Evolutionary conservation across 2,113 vertebrate genomes (phyloP), one percentile per base, ranked within the genome.

Genomic region (Psettodes erumei): DNA sequence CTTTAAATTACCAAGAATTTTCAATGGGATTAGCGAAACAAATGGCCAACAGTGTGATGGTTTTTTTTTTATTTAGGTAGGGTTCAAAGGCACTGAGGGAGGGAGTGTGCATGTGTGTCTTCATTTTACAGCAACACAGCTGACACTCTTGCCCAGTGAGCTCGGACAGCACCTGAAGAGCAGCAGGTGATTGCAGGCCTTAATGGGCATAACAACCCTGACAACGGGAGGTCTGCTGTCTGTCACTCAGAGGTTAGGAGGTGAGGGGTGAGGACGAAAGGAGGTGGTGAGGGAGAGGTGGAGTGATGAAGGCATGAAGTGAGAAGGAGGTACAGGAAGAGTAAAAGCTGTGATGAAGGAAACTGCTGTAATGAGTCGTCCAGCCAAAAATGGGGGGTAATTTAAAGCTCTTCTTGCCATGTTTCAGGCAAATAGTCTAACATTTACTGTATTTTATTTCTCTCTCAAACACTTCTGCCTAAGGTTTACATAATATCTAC

Each of bases 131-230:
- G 75, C 3, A 38, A 71, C 50, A 68, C 0, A 3, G 28, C 37
- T 3, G 25, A 68, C 65, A 47, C 79, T 75, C 78, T 73, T 30
- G 78, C 75, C 74, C 16, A 32, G 63, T 54, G 66, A 82, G 75
- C 47, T 80, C 83, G 65, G 82, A 75, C 59, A 79, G 77, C 79
- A 71, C 77, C 87, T 83, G 73, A 70, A 55, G 81, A 87, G 71
- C 80, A 60, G 72, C 9, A 3, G 71, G 70, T 86, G 90, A 91
- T 88, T 85, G 84, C 67, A 33, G 59, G 78, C 72, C 84, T 79
- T 91, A 91, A 92, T 92, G 82, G 85, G 74, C 77, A 84, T 88
- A 91, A 92, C 76, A 83, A 89, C 79, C 63, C 61, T 78, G 87
- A 90, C 88, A 88, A 72, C 64, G 47, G 85, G 83, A 82, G 89